A percentile compares a stretch with the other conserved stretches of the same genome.
Conservation (phyloP, 2,797 vertebrate genomes). For the Coccyzus lansbergi region DNA sequence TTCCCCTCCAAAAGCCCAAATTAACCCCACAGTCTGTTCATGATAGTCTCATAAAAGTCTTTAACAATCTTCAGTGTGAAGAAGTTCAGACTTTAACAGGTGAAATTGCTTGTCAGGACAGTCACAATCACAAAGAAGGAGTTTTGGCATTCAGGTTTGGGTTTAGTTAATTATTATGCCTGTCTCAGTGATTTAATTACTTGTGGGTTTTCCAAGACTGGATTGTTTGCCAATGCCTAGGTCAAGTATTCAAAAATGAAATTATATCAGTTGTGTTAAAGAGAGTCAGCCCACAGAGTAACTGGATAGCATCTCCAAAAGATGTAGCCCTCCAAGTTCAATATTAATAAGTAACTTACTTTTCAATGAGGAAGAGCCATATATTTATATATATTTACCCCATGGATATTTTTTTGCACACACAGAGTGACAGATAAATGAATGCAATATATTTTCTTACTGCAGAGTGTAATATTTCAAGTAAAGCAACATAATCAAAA, state of each 20-base stretch:
- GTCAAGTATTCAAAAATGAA: constrained; percentile 4
- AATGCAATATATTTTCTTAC: not conserved
- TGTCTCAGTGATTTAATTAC: not conserved
- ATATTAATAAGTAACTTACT: not conserved
- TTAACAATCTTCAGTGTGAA: not conserved
- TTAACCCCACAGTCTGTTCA: not conserved
- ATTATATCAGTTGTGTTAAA: not conserved
- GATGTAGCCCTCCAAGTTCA: not conserved
- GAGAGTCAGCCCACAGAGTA: not conserved
- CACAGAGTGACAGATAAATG: not conserved
- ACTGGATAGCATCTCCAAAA: not conserved
- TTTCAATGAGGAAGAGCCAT: not conserved
- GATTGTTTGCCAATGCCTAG: not conserved
- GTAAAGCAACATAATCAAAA: not conserved
- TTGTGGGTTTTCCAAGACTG: not conserved
- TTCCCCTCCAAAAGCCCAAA: not conserved
- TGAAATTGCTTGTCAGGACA: not conserved
- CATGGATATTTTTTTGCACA: not conserved
- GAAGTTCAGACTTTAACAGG: not conserved
- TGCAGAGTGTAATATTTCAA: not conserved
- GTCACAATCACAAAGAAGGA: not conserved
- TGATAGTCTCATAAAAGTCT: not conserved
- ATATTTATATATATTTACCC: not conserved
- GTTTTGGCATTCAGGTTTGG: not conserved
- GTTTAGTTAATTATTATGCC: not conserved